phyloP scores from a whole-genome alignment of 2,113 vertebrate genomes.

The Pseudorasbora parva region DNA sequence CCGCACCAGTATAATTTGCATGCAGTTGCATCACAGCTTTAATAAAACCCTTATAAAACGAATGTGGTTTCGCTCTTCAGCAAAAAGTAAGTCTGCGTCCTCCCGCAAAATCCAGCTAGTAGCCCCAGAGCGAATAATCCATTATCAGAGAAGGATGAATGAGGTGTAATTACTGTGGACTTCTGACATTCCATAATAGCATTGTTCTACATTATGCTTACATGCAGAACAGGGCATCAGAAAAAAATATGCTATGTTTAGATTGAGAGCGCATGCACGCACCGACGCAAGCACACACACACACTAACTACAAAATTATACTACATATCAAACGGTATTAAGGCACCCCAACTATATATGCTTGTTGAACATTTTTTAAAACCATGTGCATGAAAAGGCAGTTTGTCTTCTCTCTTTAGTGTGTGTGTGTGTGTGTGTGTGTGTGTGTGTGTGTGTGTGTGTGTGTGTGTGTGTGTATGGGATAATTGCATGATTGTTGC shows the following conservation, averaged over 20 bases:
- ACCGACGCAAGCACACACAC: too few relatives aligned
- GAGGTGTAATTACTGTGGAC: slow-evolving; percentile 29
- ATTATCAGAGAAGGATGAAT: slow-evolving; percentile 15
- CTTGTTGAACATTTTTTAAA: background rate
- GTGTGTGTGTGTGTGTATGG: background rate
- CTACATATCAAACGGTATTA: background rate
- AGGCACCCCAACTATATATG: background rate
- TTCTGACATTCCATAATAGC: slow-evolving; percentile 35
- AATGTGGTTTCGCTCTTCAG: slow-evolving; percentile 5
- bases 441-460: too few relatives aligned
- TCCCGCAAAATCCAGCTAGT: background rate
- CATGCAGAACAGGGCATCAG: slow-evolving; percentile 11
- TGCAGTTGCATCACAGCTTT: slow-evolving; percentile 14
- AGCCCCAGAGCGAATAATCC: slow-evolving; percentile 19
- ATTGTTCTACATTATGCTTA: slow-evolving; percentile 14
- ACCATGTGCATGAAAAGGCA: background rate
- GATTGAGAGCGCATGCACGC: background rate
- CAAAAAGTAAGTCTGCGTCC: background rate
- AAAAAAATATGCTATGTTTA: background rate
- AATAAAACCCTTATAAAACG: slow-evolving; percentile 13
- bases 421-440: too few relatives aligned
- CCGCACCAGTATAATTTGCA: background rate
- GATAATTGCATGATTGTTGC: background rate
- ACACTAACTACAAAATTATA: too few relatives aligned
- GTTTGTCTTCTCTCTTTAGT: background rate